Base-by-base conservation (phyloP, 2,113 vertebrate species). In the Stercorarius parasiticus region DNA sequence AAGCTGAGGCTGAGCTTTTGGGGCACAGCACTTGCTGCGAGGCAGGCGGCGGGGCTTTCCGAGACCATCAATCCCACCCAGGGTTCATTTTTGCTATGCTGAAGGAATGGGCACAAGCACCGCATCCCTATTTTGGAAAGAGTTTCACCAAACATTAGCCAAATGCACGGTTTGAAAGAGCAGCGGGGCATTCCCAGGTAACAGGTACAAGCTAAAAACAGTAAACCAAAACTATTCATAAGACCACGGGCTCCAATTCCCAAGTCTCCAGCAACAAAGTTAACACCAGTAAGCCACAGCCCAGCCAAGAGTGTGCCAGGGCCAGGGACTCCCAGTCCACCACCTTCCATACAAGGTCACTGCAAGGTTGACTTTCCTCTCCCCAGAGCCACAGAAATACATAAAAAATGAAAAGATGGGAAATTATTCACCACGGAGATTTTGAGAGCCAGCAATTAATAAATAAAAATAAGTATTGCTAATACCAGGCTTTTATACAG, bases 391-490 rank as follows among this genome's bases (percentile, higher is more conserved):
- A 32, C 34, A 10, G 69, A 78, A 90, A 90, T 36, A 38, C 82
- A 69, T 36, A 43, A 66, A 34, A 85, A 93, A 52, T 61, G 9
- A 3, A 86, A 90, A 67, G 40, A 64, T 6, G 30, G 49, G 70
- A 58, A 95, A 87, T 96, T 88, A 95, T 74, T 93, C 82, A 93
- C 89, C 87, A 77, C 52, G 85, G 94, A 96, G 82, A 91, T 76
- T 45, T 9, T 1, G 81, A 94, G 80, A 94, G 91, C 65, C 80
- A 61, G 88, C 56, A 92, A 95, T 94, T 97, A 96, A 96, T 96
- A 96, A 96, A 97, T 95, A 96, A 96, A 90, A 94, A 91, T 88
- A 88, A 97, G 58, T 90, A 82, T 83, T 64, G 70, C 91, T 96
- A 94, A 93, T 92, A 85, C 38, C 3, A 2, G 77, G 79, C 77